Evolutionary conservation across 2,888 invertebrate genomes (phyloP).

Genomic region (Pseudoips prasinana): DNA sequence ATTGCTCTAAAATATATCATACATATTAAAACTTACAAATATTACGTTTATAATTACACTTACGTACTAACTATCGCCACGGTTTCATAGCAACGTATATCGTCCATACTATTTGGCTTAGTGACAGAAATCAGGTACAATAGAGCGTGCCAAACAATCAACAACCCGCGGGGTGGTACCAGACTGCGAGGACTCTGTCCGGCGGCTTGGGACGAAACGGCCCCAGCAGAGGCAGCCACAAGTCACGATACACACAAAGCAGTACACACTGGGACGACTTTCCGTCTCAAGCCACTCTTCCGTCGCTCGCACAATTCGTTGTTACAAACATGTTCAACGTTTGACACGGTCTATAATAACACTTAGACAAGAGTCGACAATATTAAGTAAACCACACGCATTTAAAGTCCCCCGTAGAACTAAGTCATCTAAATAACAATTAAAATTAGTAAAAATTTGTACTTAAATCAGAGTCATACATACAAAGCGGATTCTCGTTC

Average conservation of each 20-base stretch:
- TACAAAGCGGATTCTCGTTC: slow-evolving; percentile 55
- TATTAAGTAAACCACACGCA: slow-evolving; percentile 53
- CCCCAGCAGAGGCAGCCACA: slow-evolving; percentile 12
- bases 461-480: slow-evolving; percentile 78
- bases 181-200: no score
- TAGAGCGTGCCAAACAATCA: slow-evolving; percentile 61
- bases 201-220: slow-evolving; percentile 13
- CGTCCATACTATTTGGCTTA: slow-evolving; percentile 57
- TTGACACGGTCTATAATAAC: slow-evolving; percentile 62
- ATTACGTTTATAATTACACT: slow-evolving; percentile 39
- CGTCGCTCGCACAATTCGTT: slow-evolving; percentile 2
- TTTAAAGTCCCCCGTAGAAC: slow-evolving; percentile 52
- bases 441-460: slow-evolving; percentile 79
- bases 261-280: slow-evolving; percentile 14
- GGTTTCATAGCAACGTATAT: slow-evolving; percentile 47
- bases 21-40: slow-evolving; percentile 49
- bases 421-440: slow-evolving; percentile 77
- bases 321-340: slow-evolving; percentile 30
- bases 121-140: slow-evolving; percentile 64
- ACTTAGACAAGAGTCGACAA: slow-evolving; percentile 46
- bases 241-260: slow-evolving; percentile 25
- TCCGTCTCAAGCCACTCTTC: slow-evolving; percentile 21
- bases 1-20: slow-evolving; percentile 54
- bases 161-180: slow-evolving; percentile 19
- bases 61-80: slow-evolving; percentile 56